Evolutionary conservation across 1,140 invertebrate species (phyloP).

Genomic region (Nautilus pompilius): DNA sequence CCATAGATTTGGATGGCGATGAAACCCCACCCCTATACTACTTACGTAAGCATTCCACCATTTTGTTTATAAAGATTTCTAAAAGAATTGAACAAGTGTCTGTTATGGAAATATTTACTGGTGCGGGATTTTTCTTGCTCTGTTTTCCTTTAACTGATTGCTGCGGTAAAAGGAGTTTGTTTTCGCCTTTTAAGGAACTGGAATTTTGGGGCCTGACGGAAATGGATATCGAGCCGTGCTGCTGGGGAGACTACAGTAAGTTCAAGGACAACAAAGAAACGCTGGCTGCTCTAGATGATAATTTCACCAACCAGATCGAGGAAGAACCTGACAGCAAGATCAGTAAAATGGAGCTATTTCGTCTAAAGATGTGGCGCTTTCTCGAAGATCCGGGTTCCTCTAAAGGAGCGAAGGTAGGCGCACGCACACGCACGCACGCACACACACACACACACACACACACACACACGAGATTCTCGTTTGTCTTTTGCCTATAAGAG

Average conservation of each 20-base stretch:
- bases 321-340: conserved; percentile 31
- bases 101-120: no score
- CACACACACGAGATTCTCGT: no score
- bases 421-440: neutral
- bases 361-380: conserved; percentile 44
- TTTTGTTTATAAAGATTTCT: no score
- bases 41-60: no score
- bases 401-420: conserved; percentile 42
- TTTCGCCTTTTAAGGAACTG: conserved; percentile 36
- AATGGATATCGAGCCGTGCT: conserved; percentile 51
- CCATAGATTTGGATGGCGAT: no score
- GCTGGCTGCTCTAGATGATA: conserved; percentile 48
- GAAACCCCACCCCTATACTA: no score
- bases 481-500: no score
- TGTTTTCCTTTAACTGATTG: no score
- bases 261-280: conserved; percentile 46
- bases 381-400: conserved; percentile 47
- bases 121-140: no score
- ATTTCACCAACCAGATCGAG: conserved; percentile 39
- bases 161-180: neutral
- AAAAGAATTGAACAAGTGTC: no score
- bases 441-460: no score
- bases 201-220: conserved; percentile 52
- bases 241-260: conserved; percentile 51
- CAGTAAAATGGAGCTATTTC: conserved; percentile 29